phyloP scores from a whole-genome alignment of 2,888 invertebrate species.

The Cantharis flavilabris region DNA sequence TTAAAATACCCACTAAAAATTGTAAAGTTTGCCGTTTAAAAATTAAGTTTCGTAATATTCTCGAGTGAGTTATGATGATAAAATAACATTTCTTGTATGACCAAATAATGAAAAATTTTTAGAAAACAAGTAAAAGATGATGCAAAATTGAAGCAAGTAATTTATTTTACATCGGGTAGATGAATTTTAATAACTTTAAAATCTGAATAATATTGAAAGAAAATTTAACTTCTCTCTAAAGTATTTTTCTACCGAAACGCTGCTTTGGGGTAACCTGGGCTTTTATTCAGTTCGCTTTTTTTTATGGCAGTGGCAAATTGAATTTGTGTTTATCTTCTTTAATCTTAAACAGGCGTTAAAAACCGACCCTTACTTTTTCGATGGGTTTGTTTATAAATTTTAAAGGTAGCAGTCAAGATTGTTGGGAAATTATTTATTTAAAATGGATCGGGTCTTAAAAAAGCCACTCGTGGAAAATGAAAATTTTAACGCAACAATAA shows the following conservation, averaged over 20 bases:
- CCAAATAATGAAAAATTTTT: not conserved
- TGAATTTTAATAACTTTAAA: not conserved
- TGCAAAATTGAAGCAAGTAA: not conserved
- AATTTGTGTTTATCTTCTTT: not conserved
- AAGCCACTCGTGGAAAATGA: not conserved
- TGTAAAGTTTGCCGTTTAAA: not conserved
- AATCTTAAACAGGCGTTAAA: not conserved
- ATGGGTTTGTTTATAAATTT: not conserved
- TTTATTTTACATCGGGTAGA: not conserved
- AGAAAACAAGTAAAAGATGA: not conserved
- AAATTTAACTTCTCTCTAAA: not conserved
- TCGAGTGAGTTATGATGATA: not conserved
- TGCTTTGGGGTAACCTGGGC: not conserved
- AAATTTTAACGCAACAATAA: not conserved
- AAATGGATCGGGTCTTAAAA: not conserved
- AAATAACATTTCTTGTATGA: not conserved
- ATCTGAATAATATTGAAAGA: not conserved
- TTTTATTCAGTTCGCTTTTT: not conserved
- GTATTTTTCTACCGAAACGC: not conserved
- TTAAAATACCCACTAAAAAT: not conserved
- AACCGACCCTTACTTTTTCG: not conserved
- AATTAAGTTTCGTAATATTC: not conserved
- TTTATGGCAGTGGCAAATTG: not conserved
- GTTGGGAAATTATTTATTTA: not conserved
- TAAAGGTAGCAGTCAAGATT: not conserved